These are phyloP conservation scores for Eilema depressum DNA, from an alignment of 2,888 invertebrate species.

Conservation along the genomic window DNA sequence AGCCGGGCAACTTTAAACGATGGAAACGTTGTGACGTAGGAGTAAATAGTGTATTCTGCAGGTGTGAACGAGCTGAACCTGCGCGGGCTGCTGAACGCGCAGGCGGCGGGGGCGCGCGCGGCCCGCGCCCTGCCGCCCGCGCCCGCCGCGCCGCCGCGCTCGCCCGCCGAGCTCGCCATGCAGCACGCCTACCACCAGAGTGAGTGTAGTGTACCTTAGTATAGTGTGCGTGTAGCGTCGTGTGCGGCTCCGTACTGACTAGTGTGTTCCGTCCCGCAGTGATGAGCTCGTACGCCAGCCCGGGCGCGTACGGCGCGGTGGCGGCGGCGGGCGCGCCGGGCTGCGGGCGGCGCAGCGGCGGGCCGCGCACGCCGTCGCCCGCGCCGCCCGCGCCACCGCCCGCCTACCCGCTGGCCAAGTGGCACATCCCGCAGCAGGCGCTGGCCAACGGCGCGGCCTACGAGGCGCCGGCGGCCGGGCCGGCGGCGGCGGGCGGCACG, in stretches of 20 bases:
- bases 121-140: slow-evolving; percentile 48
- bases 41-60: slow-evolving; percentile 34
- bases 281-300: slow-evolving; percentile 70
- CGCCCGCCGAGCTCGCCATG: slow-evolving; percentile 60
- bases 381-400: slow-evolving; percentile 75
- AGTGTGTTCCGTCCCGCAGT: slow-evolving; percentile 57
- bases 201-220: slow-evolving; percentile 54
- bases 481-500: slow-evolving; percentile 54
- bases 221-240: no score
- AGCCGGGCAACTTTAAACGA: no score
- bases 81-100: slow-evolving; percentile 79
- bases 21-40: no score
- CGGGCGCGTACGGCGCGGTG: slow-evolving; percentile 58
- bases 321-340: slow-evolving; percentile 39
- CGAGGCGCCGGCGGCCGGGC: slow-evolving; percentile 50
- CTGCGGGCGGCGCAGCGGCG: slow-evolving; percentile 71
- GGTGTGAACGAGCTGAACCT: slow-evolving; percentile 82
- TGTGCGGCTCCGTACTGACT: no score
- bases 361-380: slow-evolving; percentile 82
- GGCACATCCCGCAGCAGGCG: slow-evolving; percentile 91
- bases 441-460: slow-evolving; percentile 62
- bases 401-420: slow-evolving; percentile 88
- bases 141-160: slow-evolving; percentile 48
- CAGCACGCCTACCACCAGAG: slow-evolving; percentile 80
- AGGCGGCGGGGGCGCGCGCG: slow-evolving; percentile 58